A percentile compares a stretch with the other conserved stretches of the same genome.
Conservation (phyloP, 2,113 vertebrate species). For the Myodes glareolus region DNA sequence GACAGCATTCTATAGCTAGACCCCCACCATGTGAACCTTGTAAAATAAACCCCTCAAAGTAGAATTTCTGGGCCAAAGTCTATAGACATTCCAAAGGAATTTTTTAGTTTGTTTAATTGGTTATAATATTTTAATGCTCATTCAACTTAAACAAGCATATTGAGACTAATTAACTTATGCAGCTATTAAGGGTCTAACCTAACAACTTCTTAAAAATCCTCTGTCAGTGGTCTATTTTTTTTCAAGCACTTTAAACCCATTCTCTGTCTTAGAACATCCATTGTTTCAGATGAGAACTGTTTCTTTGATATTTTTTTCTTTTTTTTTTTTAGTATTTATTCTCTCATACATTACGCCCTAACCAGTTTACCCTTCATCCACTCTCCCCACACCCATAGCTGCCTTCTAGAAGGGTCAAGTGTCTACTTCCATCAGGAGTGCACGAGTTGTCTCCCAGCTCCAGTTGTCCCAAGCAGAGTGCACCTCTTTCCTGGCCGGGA, state of each 20-base stretch:
- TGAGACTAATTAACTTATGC: not conserved
- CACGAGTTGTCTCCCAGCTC: accelerated
- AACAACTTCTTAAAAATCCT: not conserved
- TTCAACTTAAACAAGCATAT: not conserved
- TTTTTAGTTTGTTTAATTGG: not conserved
- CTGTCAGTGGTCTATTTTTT: not conserved
- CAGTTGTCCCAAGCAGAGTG: accelerated
- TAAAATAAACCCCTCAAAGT: not conserved
- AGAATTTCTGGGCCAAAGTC: not conserved
- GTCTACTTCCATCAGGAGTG: not conserved
- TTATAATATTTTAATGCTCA: slow-evolving; percentile 1
- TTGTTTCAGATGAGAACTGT: not conserved
- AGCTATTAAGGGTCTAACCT: not conserved
- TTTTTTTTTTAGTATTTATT: not conserved
- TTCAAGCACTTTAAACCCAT: not conserved
- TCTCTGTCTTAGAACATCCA: not conserved
- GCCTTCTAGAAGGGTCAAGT: not conserved
- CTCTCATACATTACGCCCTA: not conserved
- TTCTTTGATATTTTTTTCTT: not conserved
- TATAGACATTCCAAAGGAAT: not conserved
- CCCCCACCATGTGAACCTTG: not conserved
- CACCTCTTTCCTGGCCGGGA: no score
- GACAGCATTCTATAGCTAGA: accelerated
- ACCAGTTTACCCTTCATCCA: not conserved
- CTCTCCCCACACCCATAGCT: not conserved